Evolutionary conservation across 1,140 invertebrate genomes (phyloP), one percentile per base, ranked within the genome.

Genomic region (Cyclina sinensis): DNA sequence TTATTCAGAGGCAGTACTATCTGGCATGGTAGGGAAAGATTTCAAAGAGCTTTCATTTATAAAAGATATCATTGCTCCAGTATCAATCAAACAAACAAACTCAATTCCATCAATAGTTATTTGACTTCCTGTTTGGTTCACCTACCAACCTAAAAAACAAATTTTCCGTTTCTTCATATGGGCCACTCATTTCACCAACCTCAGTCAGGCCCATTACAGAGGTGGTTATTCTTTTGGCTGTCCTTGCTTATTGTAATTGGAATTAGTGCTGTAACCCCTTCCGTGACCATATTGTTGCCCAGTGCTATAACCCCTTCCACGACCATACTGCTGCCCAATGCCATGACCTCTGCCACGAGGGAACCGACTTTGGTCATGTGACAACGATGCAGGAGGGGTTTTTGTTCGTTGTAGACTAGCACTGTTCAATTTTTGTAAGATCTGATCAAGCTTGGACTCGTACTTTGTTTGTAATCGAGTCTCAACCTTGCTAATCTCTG

Each of bases 211-310:
- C 59, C n/a, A 68, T 37, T 5, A 39, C 46, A 48, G 59, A 70
- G 65, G 65, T 27, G 35, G n/a, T 70, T 84, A 84, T 18, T 73
- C n/a, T 46, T 73, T 84, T 51, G 59, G 43, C 21, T 65, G 9
- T 7, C 37, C 32, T 59, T 68, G n/a, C 3, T 27, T n/a, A 12
- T 30, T 37, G 16, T 59, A 32, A 32, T 57, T 35, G 35, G 16
- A 27, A 12, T 14, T 62, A 43, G 37, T n/a, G 16, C 48, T 3
- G 0, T 3, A 46, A 51, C 65, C 37, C 37, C 27, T 70, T n/a
- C 35, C 30, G 14, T n/a, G 21, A 48, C 62, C n/a, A 48, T 46
- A n/a, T 18, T 48, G 21, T 7, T 46, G 9, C n/a, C 27, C 27
- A 70, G 43, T 24, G n/a, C 35, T 0, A 0, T 0, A 30, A 51